Evolutionary conservation across 2,113 vertebrate genomes (phyloP).

Genomic region (Eubucco bourcierii): DNA sequence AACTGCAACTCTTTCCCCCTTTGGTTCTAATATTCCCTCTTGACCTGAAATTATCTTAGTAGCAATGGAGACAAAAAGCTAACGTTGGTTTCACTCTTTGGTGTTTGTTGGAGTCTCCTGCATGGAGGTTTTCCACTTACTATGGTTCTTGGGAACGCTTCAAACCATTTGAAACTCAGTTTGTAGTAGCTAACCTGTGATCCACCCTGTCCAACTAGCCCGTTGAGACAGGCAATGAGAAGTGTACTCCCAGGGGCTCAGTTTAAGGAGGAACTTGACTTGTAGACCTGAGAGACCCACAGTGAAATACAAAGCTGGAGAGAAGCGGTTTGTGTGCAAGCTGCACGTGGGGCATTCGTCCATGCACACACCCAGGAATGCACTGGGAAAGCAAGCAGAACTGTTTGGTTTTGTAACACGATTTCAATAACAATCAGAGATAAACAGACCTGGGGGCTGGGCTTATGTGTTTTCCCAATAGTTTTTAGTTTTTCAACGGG

Average conservation of each 20-base stretch:
- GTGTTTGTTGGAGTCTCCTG: background rate
- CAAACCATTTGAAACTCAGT: background rate
- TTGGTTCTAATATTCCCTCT: conserved; percentile 1
- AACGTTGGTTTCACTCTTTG: background rate
- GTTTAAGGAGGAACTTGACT: background rate
- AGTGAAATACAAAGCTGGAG: background rate
- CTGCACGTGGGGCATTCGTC: background rate
- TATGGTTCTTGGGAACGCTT: background rate
- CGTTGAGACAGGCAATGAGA: background rate
- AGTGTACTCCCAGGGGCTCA: background rate
- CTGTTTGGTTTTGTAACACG: background rate
- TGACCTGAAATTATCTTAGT: conserved; percentile 32
- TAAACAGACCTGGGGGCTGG: background rate
- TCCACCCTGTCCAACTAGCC: background rate
- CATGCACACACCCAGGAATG: background rate
- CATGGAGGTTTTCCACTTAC: background rate
- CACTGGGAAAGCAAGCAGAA: background rate
- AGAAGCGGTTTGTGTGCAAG: background rate
- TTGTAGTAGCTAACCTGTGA: background rate
- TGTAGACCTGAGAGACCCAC: background rate
- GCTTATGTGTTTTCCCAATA: background rate
- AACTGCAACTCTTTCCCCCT: background rate
- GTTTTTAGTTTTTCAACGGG: background rate
- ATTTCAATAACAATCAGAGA: background rate
- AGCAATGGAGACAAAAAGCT: background rate